Evolutionary conservation across 2,113 vertebrate genomes (phyloP).

Genomic region (Pristiophorus japonicus): DNA sequence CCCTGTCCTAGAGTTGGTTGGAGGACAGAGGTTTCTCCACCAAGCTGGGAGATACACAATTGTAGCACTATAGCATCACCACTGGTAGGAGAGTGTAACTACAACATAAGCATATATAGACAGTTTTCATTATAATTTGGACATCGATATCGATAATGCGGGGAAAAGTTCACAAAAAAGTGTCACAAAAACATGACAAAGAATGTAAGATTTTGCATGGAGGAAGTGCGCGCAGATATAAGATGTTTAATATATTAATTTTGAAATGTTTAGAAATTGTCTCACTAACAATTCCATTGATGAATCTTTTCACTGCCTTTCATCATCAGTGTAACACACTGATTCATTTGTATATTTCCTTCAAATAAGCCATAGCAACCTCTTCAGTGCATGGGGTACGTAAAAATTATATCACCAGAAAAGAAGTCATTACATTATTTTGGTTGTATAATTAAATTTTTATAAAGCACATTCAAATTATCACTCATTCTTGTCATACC

Average conservation of each 20-base stretch:
- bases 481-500: not conserved
- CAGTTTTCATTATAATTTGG: not conserved
- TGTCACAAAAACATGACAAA: not conserved
- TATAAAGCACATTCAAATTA: not conserved
- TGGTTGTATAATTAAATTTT: not conserved
- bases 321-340: not conserved
- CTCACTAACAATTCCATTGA: not conserved
- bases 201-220: not conserved
- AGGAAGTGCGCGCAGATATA: not conserved
- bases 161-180: too few species aligned
- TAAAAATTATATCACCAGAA: not conserved
- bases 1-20: not conserved
- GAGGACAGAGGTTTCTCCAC: not conserved
- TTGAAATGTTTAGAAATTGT: not conserved
- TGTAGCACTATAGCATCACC: not conserved
- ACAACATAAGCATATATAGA: not conserved
- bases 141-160: not conserved
- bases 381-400: not conserved
- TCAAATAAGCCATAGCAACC: not conserved
- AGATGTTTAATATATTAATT: not conserved
- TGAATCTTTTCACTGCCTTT: not conserved
- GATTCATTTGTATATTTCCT: not conserved
- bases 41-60: not conserved
- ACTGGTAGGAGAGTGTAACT: not conserved
- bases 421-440: not conserved